Evolutionary conservation across 2,797 vertebrate genomes (phyloP).

Genomic region (Macropodus opercularis): DNA sequence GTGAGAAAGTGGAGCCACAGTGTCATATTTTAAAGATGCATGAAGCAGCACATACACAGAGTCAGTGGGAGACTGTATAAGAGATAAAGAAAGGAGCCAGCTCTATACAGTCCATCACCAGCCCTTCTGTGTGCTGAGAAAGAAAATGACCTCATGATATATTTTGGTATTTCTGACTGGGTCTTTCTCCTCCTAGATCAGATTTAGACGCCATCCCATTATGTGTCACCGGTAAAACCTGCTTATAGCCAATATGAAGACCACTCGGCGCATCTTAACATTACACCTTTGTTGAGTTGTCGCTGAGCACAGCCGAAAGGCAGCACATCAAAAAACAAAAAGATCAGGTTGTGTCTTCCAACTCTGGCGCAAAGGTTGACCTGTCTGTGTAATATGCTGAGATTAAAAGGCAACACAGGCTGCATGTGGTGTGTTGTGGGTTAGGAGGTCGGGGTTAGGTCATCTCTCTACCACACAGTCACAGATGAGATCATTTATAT

Average conservation of each 20-base stretch:
- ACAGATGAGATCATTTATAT: background rate
- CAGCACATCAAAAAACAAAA: constrained; percentile 50
- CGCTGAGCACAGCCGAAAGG: constrained; percentile 31
- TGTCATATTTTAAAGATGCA: constrained; percentile 82
- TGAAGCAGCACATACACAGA: constrained; percentile 61
- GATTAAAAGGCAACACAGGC: constrained; percentile 44
- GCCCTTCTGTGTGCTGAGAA: background rate
- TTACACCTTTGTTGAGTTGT: constrained; percentile 39
- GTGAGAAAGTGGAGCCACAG: constrained; percentile 75
- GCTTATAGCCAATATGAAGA: constrained; percentile 28
- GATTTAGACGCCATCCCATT: constrained; percentile 12
- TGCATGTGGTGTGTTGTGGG: constrained; percentile 25
- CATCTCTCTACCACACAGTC: constrained; percentile 5
- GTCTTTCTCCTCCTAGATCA: constrained; percentile 25
- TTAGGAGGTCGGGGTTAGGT: too few relatives aligned
- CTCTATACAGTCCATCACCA: constrained; percentile 26
- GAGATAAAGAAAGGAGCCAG: constrained; percentile 31
- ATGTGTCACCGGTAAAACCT: constrained; percentile 21
- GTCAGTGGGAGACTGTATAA: constrained; percentile 20
- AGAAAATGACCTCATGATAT: constrained; percentile 4
- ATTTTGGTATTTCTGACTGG: constrained; percentile 4
- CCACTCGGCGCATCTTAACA: constrained; percentile 33
- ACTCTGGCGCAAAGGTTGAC: constrained; percentile 26
- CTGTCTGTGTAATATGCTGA: constrained; percentile 17
- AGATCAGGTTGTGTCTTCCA: constrained; percentile 19